Conservation (phyloP, 2,113 vertebrate species). For the Narcine bancroftii region DNA sequence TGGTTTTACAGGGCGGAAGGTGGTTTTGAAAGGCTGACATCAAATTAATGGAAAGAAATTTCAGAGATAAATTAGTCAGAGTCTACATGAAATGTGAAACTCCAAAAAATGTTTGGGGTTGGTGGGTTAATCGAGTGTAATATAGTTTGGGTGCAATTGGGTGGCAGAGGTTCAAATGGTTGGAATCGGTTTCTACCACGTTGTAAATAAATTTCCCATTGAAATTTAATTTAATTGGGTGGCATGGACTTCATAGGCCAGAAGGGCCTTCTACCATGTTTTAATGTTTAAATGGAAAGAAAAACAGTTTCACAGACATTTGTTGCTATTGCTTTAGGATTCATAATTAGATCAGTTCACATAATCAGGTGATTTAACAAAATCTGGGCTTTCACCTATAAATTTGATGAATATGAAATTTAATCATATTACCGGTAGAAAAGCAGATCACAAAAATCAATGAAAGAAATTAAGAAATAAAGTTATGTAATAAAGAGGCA, state of each 20-base stretch:
- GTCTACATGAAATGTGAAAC: neutral
- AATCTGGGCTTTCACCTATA: neutral
- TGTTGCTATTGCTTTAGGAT: neutral
- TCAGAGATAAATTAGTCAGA: neutral
- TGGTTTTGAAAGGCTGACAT: neutral
- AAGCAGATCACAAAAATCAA: neutral
- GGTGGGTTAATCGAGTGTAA: too few relatives aligned
- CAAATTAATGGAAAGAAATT: neutral
- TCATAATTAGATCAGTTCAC: neutral
- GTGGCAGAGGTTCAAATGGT: too few relatives aligned
- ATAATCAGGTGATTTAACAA: neutral
- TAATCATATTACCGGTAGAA: neutral
- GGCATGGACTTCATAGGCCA: too few relatives aligned
- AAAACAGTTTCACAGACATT: neutral
- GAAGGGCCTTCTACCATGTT: too few relatives aligned
- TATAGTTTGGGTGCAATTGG: too few relatives aligned
- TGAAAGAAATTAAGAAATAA: neutral
- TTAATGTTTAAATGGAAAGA: too few relatives aligned
- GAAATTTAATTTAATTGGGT: too few relatives aligned
- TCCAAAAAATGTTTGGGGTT: too few relatives aligned
- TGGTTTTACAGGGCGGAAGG: neutral
- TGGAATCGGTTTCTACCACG: too few relatives aligned
- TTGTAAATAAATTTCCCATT: too few relatives aligned
- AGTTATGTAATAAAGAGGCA: neutral
- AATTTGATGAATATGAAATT: neutral